Conservation (phyloP, 37 sponge, comb jelly and placozoan species). For the Crambe crambe region DNA sequence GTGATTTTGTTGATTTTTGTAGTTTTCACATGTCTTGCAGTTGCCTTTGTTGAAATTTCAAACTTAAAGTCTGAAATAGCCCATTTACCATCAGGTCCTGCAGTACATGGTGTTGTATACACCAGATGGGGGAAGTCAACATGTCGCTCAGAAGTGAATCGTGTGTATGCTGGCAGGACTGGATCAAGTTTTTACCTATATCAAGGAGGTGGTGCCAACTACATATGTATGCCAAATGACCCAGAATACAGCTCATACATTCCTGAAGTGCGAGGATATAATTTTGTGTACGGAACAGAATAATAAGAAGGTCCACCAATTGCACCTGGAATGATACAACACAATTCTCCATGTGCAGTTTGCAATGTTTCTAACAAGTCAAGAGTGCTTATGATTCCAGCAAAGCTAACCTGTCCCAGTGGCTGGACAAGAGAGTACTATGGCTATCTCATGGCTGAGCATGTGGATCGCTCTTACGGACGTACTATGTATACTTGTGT, state of each 20-base stretch:
- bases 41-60: too few relatives aligned
- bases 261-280: conserved; percentile 4
- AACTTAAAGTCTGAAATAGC: too few relatives aligned
- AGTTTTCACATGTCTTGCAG: too few relatives aligned
- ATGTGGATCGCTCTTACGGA: background rate
- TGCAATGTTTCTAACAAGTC: conserved; percentile 8
- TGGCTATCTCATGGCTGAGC: conserved; percentile 50
- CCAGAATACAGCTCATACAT: conserved; percentile 4
- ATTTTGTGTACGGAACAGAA: conserved; percentile 40
- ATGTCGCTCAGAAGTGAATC: conserved; percentile 47
- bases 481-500: conserved; percentile 45
- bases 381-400: conserved; percentile 44
- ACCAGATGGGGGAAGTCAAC: conserved; percentile 56
- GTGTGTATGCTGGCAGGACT: conserved; percentile 33
- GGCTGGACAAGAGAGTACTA: conserved; percentile 40
- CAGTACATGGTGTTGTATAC: conserved; percentile 44
- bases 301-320: conserved; percentile 13
- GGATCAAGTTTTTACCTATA: background rate
- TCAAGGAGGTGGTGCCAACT: conserved; percentile 48
- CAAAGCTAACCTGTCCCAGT: conserved; percentile 32
- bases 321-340: background rate
- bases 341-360: conserved; percentile 57
- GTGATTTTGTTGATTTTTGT: too few relatives aligned
- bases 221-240: conserved; percentile 45
- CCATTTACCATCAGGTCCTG: too few relatives aligned